A percentile compares a stretch with the other conserved stretches of the same genome.
Evolutionary conservation across 2,797 vertebrate genomes (phyloP).

Genomic region (Pogoniulus pusillus): DNA sequence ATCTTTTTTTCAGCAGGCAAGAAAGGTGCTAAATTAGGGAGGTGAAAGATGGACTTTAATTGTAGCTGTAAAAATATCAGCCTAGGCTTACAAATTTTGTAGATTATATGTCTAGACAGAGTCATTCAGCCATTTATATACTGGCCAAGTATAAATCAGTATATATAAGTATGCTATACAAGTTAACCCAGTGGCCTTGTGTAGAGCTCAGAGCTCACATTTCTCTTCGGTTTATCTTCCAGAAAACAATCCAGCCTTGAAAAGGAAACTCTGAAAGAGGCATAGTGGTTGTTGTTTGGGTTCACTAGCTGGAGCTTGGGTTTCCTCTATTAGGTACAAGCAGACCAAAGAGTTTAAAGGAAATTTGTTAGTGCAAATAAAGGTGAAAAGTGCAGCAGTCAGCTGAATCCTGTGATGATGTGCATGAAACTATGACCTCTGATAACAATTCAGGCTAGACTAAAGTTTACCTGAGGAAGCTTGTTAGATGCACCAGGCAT

Average conservation of each 20-base stretch:
- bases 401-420: background rate
- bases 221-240: background rate
- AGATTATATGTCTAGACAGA: background rate
- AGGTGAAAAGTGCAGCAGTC: background rate
- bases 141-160: background rate
- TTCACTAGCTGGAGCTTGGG: background rate
- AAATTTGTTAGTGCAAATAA: background rate
- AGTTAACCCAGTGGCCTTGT: background rate
- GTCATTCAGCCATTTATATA: background rate
- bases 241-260: background rate
- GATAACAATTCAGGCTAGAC: background rate
- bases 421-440: background rate
- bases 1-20: conserved; percentile 20
- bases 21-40: conserved; percentile 48
- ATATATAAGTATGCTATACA: background rate
- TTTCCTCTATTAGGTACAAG: background rate
- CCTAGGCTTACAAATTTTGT: conserved; percentile 18
- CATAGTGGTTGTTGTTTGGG: background rate
- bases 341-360: background rate
- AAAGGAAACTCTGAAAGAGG: background rate
- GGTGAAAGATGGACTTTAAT: conserved; percentile 25
- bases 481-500: background rate
- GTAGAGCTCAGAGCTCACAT: background rate
- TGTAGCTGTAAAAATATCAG: conserved; percentile 33
- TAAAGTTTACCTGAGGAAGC: background rate